Percentiles rank a stretch among this genome's conserved stretches.
Evolutionary conservation across 2,888 invertebrate species (phyloP).

Genomic region (Eupithecia pulchellata): DNA sequence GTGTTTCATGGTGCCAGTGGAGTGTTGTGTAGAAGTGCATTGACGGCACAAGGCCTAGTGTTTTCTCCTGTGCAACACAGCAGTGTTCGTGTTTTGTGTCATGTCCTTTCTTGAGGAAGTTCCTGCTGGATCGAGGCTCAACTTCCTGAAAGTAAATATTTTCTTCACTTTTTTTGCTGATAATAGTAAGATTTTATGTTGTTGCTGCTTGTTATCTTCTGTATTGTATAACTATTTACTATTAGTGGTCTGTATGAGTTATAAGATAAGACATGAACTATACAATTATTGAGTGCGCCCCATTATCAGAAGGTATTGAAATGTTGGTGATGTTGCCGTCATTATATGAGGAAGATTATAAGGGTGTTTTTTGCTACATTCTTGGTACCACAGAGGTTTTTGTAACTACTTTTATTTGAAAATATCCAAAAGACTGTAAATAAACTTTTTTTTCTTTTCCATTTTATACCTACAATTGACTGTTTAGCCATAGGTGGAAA

Average conservation of each 20-base stretch:
- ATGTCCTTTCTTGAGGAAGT: conserved; percentile 45
- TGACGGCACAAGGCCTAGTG: conserved; percentile 53
- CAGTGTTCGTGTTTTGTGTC: conserved; percentile 68
- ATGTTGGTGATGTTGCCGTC: background rate
- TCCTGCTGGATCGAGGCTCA: conserved; percentile 54
- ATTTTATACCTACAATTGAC: no score
- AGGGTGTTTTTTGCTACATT: no score
- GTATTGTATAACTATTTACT: conserved; percentile 38
- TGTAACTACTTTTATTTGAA: no score
- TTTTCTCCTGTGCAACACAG: conserved; percentile 54
- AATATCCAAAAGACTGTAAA: no score
- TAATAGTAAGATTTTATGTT: conserved; percentile 62
- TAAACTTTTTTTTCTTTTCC: no score
- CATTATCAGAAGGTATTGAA: background rate
- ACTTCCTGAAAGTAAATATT: conserved; percentile 77
- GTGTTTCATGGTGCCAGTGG: conserved; percentile 73
- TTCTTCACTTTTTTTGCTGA: conserved; percentile 69
- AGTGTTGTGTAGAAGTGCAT: conserved; percentile 69
- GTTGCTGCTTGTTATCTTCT: conserved; percentile 57
- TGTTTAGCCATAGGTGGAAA: no score
- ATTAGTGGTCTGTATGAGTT: background rate
- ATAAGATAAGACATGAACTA: conserved; percentile 3
- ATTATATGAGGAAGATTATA: no score
- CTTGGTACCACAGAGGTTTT: no score
- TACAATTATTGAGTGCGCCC: background rate